Base-by-base conservation (phyloP, 2,888 invertebrate species). In the Eupithecia pulchellata region DNA sequence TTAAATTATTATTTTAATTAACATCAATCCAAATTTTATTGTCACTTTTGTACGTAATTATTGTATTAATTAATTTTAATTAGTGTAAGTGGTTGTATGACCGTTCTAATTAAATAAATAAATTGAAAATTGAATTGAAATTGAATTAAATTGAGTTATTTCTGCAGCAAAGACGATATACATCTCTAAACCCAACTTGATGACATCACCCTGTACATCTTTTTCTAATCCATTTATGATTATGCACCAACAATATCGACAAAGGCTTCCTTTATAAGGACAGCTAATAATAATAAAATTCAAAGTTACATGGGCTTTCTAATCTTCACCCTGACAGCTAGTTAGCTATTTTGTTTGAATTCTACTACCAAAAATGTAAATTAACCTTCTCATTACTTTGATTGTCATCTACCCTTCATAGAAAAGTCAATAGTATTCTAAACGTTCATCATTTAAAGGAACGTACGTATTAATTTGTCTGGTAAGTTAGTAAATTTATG, bases 221-320 rank as follows among this genome's bases (percentile, higher is more conserved):
- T 91, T 77, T 81, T 87, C 86, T 90, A 89, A 89, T 89, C 87
- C 89, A 88, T 82, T 84, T 86, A 87, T 87, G 88, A 91, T 91
- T 90, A 90, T 91, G 88, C 89, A 89, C 81, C 83, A 86, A 90
- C 88, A 89, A 91, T 86, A 81, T 82, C 69, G 34, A 42, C 47
- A 61, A 61, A 34, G 20, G 25, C 66, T 66, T 57, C 64, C 76
- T 79, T 84, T 82, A 85, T 87, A 86, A 87, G 88, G 84, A 91
- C 92, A 85, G 88, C 91, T 82, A 77, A 73, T 83, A 85, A 91
- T 90, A 91, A 91, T 86, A 79, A 83, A 87, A 86, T 88, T 79
- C 78, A 79, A 81, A 83, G 84, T 82, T 88, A 87, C 86, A 86
- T 87, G 82, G 77, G 86, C 91, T 92, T 92, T 92, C 92, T 86